A percentile compares a stretch with the other conserved stretches of the same genome.
Evolutionary conservation across 2,113 vertebrate genomes (phyloP).

Genomic region (Ophthalmolycus amberensis): DNA sequence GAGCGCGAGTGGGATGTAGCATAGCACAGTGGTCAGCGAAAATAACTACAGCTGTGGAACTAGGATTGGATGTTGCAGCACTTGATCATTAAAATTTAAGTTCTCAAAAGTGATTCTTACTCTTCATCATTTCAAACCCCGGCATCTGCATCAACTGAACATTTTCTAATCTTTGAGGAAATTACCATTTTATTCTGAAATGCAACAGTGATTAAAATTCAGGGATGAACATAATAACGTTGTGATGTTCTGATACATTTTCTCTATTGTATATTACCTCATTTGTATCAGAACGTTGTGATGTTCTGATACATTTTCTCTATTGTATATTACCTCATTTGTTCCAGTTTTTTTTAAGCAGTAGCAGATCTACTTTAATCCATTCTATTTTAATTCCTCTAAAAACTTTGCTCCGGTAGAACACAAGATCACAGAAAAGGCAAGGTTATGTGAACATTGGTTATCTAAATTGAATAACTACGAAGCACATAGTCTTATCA

Average conservation of each 20-base stretch:
- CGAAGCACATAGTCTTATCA: constrained; percentile 10
- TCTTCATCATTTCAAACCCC: neutral
- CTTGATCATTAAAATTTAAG: neutral
- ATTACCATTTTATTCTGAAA: neutral
- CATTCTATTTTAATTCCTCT: neutral
- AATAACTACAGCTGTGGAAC: neutral
- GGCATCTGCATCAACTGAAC: neutral
- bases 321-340: neutral
- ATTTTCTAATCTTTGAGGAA: neutral
- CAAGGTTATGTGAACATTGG: neutral
- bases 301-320: neutral
- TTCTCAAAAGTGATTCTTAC: neutral
- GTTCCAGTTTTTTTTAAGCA: neutral
- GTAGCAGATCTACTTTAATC: neutral
- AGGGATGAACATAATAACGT: neutral
- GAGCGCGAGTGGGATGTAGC: constrained; percentile 16
- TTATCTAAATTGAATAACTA: constrained; percentile 28
- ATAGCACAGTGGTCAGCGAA: neutral
- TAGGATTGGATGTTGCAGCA: neutral
- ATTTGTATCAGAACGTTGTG: neutral
- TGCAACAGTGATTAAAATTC: neutral
- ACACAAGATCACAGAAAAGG: neutral
- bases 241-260: constrained; percentile 1
- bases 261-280: neutral
- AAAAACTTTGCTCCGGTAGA: neutral